A percentile compares a stretch with the other conserved stretches of the same genome.
These are phyloP conservation scores for Hemibagrus guttatus DNA, from an alignment of 2,797 vertebrate species.

Conservation along the genomic window DNA sequence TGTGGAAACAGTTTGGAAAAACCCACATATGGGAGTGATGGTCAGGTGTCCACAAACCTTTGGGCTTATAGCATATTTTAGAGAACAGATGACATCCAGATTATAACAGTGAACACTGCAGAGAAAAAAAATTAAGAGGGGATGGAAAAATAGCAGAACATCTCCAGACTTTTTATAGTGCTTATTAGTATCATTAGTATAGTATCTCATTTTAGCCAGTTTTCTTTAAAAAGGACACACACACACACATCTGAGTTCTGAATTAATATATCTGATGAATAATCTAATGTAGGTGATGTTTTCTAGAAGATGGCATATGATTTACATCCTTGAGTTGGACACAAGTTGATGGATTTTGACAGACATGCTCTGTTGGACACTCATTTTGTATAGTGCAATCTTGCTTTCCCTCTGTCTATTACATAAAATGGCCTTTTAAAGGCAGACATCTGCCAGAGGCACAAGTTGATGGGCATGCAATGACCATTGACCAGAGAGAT, in stretches of 20 bases:
- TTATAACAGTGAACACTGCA: neutral
- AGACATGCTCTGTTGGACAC: neutral
- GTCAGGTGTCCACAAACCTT: neutral
- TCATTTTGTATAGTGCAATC: neutral
- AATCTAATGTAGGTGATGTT: neutral
- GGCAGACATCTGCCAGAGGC: neutral
- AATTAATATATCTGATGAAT: neutral
- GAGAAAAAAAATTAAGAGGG: neutral
- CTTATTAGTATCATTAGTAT: neutral
- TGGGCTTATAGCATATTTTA: neutral
- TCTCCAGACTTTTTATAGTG: neutral
- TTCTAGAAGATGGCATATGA: neutral
- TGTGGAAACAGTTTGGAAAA: neutral
- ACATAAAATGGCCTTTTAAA: conserved; percentile 7
- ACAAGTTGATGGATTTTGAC: neutral
- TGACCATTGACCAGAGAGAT: neutral
- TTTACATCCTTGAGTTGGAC: neutral
- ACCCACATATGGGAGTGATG: neutral
- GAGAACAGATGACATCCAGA: neutral
- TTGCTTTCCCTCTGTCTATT: neutral
- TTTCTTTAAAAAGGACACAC: neutral
- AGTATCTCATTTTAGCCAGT: neutral
- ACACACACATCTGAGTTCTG: neutral
- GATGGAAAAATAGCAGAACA: neutral
- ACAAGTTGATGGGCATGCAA: neutral